Percentiles rank a stretch among this genome's conserved stretches.
These are phyloP conservation scores for Drosophila lini DNA, from an alignment of 1,140 invertebrate species.

Conservation along the genomic window DNA sequence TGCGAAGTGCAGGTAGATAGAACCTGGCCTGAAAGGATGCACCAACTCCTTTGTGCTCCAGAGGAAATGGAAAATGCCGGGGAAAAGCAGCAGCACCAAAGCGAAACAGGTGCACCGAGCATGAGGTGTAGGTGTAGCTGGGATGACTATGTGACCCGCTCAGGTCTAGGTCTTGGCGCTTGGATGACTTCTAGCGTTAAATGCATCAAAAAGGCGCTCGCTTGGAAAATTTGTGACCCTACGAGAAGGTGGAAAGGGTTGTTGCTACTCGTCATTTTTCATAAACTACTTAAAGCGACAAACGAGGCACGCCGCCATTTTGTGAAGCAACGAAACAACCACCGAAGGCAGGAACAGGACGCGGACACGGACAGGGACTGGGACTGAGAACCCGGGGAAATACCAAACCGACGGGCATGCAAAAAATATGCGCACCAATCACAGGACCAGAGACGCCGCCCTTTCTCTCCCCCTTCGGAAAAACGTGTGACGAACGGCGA, in stretches of 20 bases:
- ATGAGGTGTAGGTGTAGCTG: constrained; percentile 7
- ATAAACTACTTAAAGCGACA: constrained; percentile 57
- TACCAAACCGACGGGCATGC: constrained; percentile 66
- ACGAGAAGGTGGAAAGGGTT: constrained; percentile 47
- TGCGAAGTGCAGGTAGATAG: constrained; percentile 29
- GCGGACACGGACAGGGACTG: constrained; percentile 3
- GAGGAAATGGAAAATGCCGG: constrained; percentile 33
- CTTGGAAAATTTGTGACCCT: constrained; percentile 68
- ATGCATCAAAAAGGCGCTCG: constrained; percentile 54
- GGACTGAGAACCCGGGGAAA: constrained; percentile 25
- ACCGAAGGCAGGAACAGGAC: constrained; percentile 20
- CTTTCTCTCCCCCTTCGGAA: constrained; percentile 1
- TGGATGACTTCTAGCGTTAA: constrained; percentile 29
- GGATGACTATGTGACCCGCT: constrained; percentile 15
- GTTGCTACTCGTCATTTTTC: constrained; percentile 39
- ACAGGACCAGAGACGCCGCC: constrained; percentile 39
- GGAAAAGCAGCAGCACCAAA: constrained; percentile 5
- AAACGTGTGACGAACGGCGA: constrained; percentile 38
- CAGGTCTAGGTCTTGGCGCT: constrained; percentile 41
- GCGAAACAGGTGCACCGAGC: constrained; percentile 10
- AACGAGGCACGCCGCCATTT: constrained; percentile 57
- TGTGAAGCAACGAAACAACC: constrained; percentile 42
- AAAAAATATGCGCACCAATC: constrained; percentile 75
- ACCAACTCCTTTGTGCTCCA: constrained; percentile 15
- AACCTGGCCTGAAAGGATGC: constrained; percentile 34